phyloP scores from a whole-genome alignment of 2,797 vertebrate genomes.

The Scleropages formosus region DNA sequence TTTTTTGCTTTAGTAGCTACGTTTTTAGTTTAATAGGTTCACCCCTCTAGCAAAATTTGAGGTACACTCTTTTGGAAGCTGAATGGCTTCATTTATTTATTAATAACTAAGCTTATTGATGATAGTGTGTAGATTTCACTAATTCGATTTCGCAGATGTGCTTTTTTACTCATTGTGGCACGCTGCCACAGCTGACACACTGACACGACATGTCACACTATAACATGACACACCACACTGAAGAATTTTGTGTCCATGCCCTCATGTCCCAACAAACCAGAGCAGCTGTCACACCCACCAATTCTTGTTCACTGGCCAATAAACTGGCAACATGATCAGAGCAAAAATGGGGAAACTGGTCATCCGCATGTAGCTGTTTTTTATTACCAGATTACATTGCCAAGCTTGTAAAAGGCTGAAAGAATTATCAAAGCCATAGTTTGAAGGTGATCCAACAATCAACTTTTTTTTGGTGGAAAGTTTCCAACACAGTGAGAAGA shows the following conservation, averaged over 20 bases:
- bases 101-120: background rate
- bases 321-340: conserved; percentile 14
- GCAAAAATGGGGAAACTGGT: conserved; percentile 9
- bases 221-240: too few species aligned
- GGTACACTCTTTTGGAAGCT: too few species aligned
- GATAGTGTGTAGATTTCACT: background rate
- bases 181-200: too few species aligned
- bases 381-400: background rate
- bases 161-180: too few species aligned
- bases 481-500: background rate
- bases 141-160: conserved; percentile 20
- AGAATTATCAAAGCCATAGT: conserved; percentile 1
- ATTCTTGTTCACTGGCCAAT: conserved; percentile 11
- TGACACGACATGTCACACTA: too few species aligned
- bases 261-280: too few species aligned
- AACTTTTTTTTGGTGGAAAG: background rate
- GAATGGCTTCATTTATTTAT: background rate
- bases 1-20: background rate
- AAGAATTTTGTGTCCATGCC: too few species aligned
- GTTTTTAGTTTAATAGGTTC: too few species aligned
- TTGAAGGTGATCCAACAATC: background rate
- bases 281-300: too few species aligned
- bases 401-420: background rate
- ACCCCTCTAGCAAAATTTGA: background rate
- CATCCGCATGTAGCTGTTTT: background rate